phyloP scores from a whole-genome alignment of 2,888 invertebrate species.

The Cheilosia impressa region DNA sequence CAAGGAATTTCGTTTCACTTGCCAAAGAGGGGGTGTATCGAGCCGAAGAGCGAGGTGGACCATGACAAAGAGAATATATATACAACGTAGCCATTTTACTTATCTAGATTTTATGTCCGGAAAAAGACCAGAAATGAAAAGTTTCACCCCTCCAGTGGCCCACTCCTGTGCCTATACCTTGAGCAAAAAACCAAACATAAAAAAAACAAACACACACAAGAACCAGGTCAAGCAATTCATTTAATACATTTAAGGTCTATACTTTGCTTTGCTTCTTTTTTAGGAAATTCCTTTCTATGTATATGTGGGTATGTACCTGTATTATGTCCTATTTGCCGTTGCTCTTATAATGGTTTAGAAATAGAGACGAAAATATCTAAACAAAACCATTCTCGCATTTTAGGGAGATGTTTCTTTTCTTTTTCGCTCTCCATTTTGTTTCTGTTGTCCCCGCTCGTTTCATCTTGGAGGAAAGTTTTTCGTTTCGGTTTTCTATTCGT shows the following conservation, averaged over 20 bases:
- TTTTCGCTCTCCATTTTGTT: no score
- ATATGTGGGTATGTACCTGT: background rate
- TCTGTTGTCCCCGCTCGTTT: no score
- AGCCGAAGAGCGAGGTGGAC: background rate
- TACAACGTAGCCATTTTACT: slow-evolving; percentile 45
- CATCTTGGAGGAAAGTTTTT: background rate
- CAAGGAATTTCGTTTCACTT: slow-evolving; percentile 33
- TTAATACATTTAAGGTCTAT: slow-evolving; percentile 59
- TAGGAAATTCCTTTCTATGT: background rate
- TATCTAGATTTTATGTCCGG: slow-evolving; percentile 63
- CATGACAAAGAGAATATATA: slow-evolving; percentile 3
- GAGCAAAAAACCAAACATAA: slow-evolving; percentile 14
- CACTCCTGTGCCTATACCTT: slow-evolving; percentile 27
- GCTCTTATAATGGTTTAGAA: background rate
- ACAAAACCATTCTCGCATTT: slow-evolving; percentile 20
- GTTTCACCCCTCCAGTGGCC: background rate
- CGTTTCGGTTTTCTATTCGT: slow-evolving; percentile 4
- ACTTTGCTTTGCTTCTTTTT: slow-evolving; percentile 19
- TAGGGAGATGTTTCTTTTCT: slow-evolving; percentile 35
- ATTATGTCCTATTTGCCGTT: background rate
- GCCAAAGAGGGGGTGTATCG: background rate
- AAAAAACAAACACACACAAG: slow-evolving; percentile 14
- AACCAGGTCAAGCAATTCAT: slow-evolving; percentile 66
- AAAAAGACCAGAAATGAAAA: slow-evolving; percentile 60
- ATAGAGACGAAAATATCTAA: slow-evolving; percentile 17